These are phyloP conservation scores for Telenomus remus DNA, from an alignment of 1,140 invertebrate genomes.

Conservation along the genomic window DNA sequence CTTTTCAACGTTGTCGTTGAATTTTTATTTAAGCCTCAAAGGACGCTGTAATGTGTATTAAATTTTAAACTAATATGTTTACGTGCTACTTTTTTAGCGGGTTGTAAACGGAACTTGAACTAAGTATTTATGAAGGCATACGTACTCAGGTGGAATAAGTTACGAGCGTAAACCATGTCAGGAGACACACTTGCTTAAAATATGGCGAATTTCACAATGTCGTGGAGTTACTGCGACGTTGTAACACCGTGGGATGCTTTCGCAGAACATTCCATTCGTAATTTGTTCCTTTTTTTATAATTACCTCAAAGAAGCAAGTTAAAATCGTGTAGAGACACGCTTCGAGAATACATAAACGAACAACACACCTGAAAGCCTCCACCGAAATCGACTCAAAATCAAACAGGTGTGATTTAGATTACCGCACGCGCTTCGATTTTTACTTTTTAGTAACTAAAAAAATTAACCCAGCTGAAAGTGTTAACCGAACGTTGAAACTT, in stretches of 20 bases:
- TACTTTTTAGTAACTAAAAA: too few relatives aligned
- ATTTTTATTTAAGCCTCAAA: too few relatives aligned
- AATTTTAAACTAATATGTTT: slow-evolving; percentile 52
- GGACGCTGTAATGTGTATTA: slow-evolving; percentile 50
- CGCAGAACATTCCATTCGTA: slow-evolving; percentile 49
- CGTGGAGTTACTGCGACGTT: slow-evolving; percentile 55
- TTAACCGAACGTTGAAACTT: too few relatives aligned
- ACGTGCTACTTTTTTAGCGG: slow-evolving; percentile 55
- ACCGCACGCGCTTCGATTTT: too few relatives aligned
- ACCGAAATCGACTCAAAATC: too few relatives aligned
- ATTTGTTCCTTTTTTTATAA: slow-evolving; percentile 53
- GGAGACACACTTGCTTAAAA: slow-evolving; percentile 60
- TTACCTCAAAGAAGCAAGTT: slow-evolving; percentile 39
- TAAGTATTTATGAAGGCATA: slow-evolving; percentile 61
- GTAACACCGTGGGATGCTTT: slow-evolving; percentile 56
- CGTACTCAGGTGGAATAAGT: slow-evolving; percentile 60
- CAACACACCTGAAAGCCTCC: too few relatives aligned
- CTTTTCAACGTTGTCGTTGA: too few relatives aligned
- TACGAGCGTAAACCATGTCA: slow-evolving; percentile 61
- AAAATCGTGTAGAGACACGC: slow-evolving; percentile 20
- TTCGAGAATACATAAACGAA: too few relatives aligned
- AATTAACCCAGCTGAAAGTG: too few relatives aligned
- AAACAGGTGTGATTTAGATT: too few relatives aligned
- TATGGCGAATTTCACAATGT: slow-evolving; percentile 60
- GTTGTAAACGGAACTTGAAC: slow-evolving; percentile 59